phyloP scores from a whole-genome alignment of 2,797 vertebrate species.

The Leptoclinus maculatus region DNA sequence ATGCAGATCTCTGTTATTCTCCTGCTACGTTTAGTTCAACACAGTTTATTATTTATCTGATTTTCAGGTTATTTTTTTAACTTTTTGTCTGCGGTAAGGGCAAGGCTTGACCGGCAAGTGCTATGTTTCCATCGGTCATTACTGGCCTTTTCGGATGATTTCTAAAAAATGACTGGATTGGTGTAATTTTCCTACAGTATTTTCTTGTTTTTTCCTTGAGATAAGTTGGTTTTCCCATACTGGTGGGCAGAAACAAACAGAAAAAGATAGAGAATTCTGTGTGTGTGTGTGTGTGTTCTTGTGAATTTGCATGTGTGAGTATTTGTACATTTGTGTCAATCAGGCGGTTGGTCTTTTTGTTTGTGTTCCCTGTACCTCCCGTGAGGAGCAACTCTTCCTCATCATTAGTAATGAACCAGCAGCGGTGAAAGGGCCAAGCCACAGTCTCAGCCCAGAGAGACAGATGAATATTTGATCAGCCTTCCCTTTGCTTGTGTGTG shows the following conservation, averaged over 20 bases:
- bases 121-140: neutral
- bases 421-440: constrained; percentile 59
- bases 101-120: neutral
- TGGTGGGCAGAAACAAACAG: constrained; percentile 2
- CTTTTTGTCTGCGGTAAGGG: neutral
- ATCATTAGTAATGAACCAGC: constrained; percentile 74
- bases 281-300: neutral
- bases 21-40: neutral
- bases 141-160: neutral
- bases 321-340: constrained; percentile 54
- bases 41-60: neutral
- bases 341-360: constrained; percentile 59
- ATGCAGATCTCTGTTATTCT: neutral
- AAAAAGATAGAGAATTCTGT: neutral
- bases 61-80: neutral
- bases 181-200: constrained; percentile 7
- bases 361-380: constrained; percentile 49
- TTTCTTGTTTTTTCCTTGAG: neutral
- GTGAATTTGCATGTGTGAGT: neutral
- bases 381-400: constrained; percentile 52
- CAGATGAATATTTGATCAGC: constrained; percentile 76
- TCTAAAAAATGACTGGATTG: neutral
- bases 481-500: constrained; percentile 39
- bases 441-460: constrained; percentile 62
- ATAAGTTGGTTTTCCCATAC: constrained; percentile 1